Evolutionary conservation across 2,113 vertebrate species (phyloP), one percentile per base, ranked within the genome.

Genomic region (Rhineura floridana): DNA sequence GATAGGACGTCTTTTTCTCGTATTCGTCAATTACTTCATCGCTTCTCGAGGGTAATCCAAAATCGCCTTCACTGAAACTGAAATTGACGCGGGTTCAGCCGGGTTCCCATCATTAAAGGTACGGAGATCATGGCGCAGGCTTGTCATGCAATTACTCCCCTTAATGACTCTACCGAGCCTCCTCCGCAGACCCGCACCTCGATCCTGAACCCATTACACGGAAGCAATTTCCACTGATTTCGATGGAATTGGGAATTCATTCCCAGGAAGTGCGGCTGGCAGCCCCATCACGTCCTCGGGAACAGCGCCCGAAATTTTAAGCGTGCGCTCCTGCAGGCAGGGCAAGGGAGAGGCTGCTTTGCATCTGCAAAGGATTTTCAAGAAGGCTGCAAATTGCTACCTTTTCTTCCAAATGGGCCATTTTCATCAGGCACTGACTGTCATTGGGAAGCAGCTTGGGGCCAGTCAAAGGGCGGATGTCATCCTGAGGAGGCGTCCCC

Each of bases 361-460:
- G 44, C 89, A 89, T 87, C 85, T 79, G 91, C 72, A 70, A 90
- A 42, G 81, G 52, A 72, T 82, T 59, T 85, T 85, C 70, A 81
- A 77, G 83, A 23, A 81, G 69, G 76, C 67, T 52, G 76, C 77
- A 72, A 75, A 82, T 88, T 82, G 86, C 86, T 82, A 3, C 79
- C 86, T 88, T 83, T 75, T 73, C 39, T 83, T 65, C 86, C 13
- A 50, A 65, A 39, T n/a, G 80, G 67, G 80, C 69, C 69, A 36
- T n/a, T 77, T 72, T 50, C 88, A 33, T 23, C 55, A 72, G 86
- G 86, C 19, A 28, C 86, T 11, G 67, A 33, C 65, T 48, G 88
- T 62, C 87, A 6, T 42, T 69, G 88, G 75, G 42, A 46, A 62
- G 82, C 50, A 30, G 70, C 46, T 80, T 62, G 76, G 65, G 44